Percentiles rank a stretch among this genome's conserved stretches.
These are phyloP conservation scores for Salarias fasciatus DNA, from an alignment of 2,797 vertebrate species.

Conservation along the genomic window DNA sequence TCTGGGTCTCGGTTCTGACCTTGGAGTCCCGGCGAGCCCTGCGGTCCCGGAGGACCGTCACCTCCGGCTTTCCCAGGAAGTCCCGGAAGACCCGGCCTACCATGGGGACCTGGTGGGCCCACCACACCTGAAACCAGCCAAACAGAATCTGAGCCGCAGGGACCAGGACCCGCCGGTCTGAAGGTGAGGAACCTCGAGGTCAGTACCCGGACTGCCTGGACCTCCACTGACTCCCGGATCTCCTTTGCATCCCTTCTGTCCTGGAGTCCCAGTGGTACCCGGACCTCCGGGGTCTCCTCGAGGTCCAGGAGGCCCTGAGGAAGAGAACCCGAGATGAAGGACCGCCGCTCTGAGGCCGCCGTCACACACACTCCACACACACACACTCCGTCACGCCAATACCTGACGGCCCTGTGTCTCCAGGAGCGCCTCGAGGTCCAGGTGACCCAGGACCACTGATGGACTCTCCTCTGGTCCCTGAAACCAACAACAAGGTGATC, in stretches of 20 bases:
- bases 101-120: constrained; percentile 72
- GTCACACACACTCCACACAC: no score
- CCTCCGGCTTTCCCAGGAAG: constrained; percentile 62
- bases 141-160: neutral
- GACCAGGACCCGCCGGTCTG: no score
- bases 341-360: no score
- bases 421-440: constrained; percentile 70
- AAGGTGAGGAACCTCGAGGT: neutral
- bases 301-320: constrained; percentile 62
- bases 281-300: constrained; percentile 62
- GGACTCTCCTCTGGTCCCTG: constrained; percentile 80
- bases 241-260: constrained; percentile 70
- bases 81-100: constrained; percentile 70
- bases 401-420: constrained; percentile 67
- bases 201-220: constrained; percentile 57
- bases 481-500: constrained; percentile 4
- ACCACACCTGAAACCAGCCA: constrained; percentile 69
- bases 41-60: constrained; percentile 66
- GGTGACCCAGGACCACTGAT: constrained; percentile 46
- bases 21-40: constrained; percentile 68
- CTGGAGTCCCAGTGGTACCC: constrained; percentile 60
- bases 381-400: no score
- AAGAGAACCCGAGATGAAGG: no score
- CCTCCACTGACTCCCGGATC: constrained; percentile 51
- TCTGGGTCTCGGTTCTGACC: constrained; percentile 55